phyloP scores from a whole-genome alignment of 2,113 vertebrate genomes.

The Caranx melampygus region DNA sequence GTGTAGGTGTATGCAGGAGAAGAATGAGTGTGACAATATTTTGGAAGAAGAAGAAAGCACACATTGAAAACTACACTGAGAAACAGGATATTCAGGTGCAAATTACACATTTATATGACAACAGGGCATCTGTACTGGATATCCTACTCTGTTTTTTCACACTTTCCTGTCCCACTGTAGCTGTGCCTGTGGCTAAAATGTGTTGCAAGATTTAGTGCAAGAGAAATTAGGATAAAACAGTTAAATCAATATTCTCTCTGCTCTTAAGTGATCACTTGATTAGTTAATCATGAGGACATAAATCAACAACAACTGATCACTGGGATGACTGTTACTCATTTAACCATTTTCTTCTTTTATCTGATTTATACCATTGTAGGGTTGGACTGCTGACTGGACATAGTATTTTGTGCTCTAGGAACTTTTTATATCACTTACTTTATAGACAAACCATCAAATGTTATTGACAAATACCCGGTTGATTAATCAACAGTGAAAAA shows the following conservation, averaged over 20 bases:
- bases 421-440: not conserved
- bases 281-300: not conserved
- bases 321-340: not conserved
- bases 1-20: too few species aligned
- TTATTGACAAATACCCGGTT: not conserved
- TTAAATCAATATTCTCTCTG: not conserved
- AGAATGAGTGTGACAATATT: too few species aligned
- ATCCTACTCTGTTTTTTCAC: not conserved
- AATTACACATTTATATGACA: not conserved
- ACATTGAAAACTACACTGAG: not conserved
- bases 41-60: not conserved
- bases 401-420: not conserved
- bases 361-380: not conserved
- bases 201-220: not conserved
- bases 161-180: too few species aligned
- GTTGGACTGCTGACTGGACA: not conserved
- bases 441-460: slow-evolving; percentile 1
- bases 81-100: not conserved
- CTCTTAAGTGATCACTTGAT: not conserved
- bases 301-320: not conserved
- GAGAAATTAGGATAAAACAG: not conserved
- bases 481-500: slow-evolving; percentile 6
- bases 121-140: not conserved
- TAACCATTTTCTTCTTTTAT: not conserved
- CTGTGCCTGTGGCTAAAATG: not conserved